Evolutionary conservation across 2,113 vertebrate genomes (phyloP).

Genomic region (Nothoprocta perdicaria): DNA sequence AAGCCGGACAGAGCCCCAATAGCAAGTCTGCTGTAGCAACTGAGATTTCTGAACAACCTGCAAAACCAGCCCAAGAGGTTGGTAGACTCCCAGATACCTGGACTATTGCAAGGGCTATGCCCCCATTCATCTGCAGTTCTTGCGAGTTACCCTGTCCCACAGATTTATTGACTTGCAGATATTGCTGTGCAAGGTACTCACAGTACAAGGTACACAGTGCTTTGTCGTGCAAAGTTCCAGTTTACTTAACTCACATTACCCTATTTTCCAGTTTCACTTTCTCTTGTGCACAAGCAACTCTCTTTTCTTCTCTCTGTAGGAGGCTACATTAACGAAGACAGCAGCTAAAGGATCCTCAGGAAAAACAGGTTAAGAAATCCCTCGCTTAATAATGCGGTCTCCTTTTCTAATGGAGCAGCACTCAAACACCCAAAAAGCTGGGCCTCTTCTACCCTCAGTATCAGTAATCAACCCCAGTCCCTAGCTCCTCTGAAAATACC

Average conservation of each 20-base stretch:
- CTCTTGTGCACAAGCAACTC: rapidly evolving
- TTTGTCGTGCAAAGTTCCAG: too few species aligned
- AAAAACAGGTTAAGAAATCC: conserved; percentile 57
- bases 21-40: background rate
- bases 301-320: conserved; percentile 39
- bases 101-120: background rate
- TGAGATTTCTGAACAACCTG: background rate
- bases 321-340: conserved; percentile 15
- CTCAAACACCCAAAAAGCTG: background rate
- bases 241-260: rapidly evolving
- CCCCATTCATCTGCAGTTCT: background rate
- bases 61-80: background rate
- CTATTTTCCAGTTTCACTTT: rapidly evolving
- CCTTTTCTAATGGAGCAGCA: background rate
- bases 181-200: background rate
- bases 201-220: background rate
- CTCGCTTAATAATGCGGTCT: background rate
- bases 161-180: background rate
- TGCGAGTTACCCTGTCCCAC: background rate
- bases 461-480: background rate
- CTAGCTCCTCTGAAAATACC: background rate
- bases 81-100: background rate
- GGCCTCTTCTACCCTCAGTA: rapidly evolving
- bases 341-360: conserved; percentile 40
- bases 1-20: background rate